These are phyloP conservation scores for Eupithecia inturbata DNA, from an alignment of 2,888 invertebrate species.

Conservation along the genomic window DNA sequence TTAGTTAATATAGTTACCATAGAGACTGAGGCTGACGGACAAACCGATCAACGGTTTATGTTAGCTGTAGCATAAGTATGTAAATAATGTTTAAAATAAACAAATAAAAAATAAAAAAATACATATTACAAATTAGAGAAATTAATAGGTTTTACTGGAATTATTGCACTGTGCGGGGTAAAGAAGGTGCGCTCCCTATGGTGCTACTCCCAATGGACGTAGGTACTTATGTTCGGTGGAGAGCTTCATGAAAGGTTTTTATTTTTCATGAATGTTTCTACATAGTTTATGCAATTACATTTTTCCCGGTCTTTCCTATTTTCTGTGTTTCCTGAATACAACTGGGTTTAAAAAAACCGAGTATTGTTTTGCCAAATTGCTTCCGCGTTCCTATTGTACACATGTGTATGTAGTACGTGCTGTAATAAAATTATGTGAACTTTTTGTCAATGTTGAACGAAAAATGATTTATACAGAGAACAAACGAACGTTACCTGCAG, in stretches of 20 bases:
- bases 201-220: conserved; percentile 31
- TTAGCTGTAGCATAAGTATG: too few relatives aligned
- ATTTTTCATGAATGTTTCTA: conserved; percentile 38
- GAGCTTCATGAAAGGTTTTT: conserved; percentile 33
- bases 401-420: not conserved
- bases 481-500: too few relatives aligned
- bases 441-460: not conserved
- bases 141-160: too few relatives aligned
- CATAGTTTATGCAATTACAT: conserved; percentile 39
- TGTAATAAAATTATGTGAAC: not conserved
- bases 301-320: conserved; percentile 26
- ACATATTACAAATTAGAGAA: too few relatives aligned
- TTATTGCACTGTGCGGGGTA: conserved; percentile 13
- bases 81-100: too few relatives aligned
- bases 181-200: conserved; percentile 21
- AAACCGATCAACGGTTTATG: too few relatives aligned
- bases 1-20: too few relatives aligned
- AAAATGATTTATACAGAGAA: not conserved
- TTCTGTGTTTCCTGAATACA: conserved; percentile 4
- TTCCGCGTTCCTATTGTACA: not conserved
- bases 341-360: conserved; percentile 3
- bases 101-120: too few relatives aligned
- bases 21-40: too few relatives aligned
- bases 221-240: conserved; percentile 30
- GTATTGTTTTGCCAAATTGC: conserved; percentile 2